Percentiles rank a stretch among this genome's conserved stretches.
Conservation (phyloP, 2,888 invertebrate species). For the Dioctria linearis region DNA sequence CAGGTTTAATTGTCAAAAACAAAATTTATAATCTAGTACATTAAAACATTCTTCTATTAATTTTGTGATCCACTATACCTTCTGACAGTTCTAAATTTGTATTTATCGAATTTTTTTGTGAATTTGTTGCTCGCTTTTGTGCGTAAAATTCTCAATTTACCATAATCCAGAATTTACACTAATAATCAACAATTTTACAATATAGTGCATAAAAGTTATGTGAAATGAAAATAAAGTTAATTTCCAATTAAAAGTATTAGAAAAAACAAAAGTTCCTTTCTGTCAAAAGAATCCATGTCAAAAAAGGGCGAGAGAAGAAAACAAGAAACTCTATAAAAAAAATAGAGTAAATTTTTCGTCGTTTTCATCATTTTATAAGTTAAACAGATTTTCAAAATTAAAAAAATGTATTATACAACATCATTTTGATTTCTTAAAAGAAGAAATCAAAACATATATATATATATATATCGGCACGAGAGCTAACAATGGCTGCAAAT, state of each 20-base stretch:
- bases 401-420: background rate
- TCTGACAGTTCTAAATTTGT: slow-evolving; percentile 56
- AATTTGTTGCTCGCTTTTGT: slow-evolving; percentile 47
- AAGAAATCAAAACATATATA: background rate
- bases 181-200: slow-evolving; percentile 12
- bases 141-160: slow-evolving; percentile 40
- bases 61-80: slow-evolving; percentile 55
- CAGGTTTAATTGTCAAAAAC: too few species aligned
- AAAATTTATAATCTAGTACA: too few species aligned
- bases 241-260: background rate
- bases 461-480: background rate
- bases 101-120: slow-evolving; percentile 49
- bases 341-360: background rate
- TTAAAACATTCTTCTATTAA: background rate
- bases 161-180: slow-evolving; percentile 19
- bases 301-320: slow-evolving; percentile 19
- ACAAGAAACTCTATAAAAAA: background rate
- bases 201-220: background rate
- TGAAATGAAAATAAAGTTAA: slow-evolving; percentile 5
- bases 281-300: slow-evolving; percentile 7
- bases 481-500: slow-evolving; percentile 59
- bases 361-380: background rate
- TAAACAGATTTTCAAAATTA: background rate
- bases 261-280: slow-evolving; percentile 38
- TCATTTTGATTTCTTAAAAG: background rate